Conservation (phyloP, 2,888 invertebrate species). For the Lasioglossum morio region DNA sequence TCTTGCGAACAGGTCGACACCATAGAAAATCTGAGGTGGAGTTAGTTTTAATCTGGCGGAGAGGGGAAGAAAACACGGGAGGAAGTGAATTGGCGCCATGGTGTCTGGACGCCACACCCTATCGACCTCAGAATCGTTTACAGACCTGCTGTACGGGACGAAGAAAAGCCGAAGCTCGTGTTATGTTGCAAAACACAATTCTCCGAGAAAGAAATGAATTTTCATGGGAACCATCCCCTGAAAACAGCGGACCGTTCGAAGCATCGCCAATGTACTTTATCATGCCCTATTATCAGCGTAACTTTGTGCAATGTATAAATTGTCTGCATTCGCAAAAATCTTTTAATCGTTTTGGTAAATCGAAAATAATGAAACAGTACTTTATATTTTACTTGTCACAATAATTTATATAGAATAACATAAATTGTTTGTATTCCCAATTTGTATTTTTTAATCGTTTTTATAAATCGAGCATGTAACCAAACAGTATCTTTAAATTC, state of each 20-base stretch:
- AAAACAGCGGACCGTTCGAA: neutral
- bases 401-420: too few relatives aligned
- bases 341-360: too few relatives aligned
- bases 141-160: constrained; percentile 22
- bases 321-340: neutral
- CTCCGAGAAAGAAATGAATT: neutral
- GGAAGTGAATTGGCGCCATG: constrained; percentile 62
- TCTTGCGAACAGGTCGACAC: neutral
- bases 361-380: too few relatives aligned
- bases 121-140: constrained; percentile 39
- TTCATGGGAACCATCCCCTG: neutral
- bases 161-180: constrained; percentile 30
- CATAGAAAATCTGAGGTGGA: constrained; percentile 36
- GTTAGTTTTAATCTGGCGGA: constrained; percentile 40
- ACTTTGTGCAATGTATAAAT: neutral
- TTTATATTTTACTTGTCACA: too few relatives aligned
- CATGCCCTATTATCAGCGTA: neutral
- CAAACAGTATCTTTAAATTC: too few relatives aligned
- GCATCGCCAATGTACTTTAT: neutral
- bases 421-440: too few relatives aligned
- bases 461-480: too few relatives aligned
- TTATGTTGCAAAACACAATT: constrained; percentile 11
- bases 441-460: too few relatives aligned
- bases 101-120: constrained; percentile 72
- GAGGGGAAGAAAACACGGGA: constrained; percentile 27